Evolutionary conservation across 2,113 vertebrate species (phyloP), one percentile per base, ranked within the genome.

Genomic region (Elgaria multicarinata): DNA sequence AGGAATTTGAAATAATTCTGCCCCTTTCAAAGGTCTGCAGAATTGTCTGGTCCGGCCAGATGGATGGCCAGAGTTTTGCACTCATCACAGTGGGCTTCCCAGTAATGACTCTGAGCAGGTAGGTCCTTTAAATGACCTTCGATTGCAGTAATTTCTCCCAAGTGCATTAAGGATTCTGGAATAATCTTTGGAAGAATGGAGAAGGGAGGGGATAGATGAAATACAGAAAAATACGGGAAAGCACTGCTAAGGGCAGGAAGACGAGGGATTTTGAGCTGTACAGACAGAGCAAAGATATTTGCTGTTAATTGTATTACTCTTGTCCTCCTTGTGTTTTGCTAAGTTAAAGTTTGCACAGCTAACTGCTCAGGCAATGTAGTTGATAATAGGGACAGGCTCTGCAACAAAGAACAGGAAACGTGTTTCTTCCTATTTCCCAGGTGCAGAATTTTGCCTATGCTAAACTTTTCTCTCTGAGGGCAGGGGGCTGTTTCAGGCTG

Each of bases 1-100:
- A 42, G 72, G 83, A 77, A 87, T 62, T 80, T 86, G 53, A 85
- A 89, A 84, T 77, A 33, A 44, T 16, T 26, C 18, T 87, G 7
- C 28, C 62, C 26, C 33, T 55, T 16, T 44, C 1, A 91, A 91
- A 87, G 4, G 6, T 75, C 0, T 24, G 5, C 3, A 1, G 3
- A 77, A 85, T 84, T 90, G 8, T 39, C 26, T 74, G 31, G 69
- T 6, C 53, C 53, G 0, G 1, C 31, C 26, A 74, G 2, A 83
- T 26, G 31, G 86, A 2, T 26, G 82, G 72, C 67, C 76, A 46
- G 31, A n/a, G 1, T 26, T 86, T 69, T 69, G 12, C 13, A 28
- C 50, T 46, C 53, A 42, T 67, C 58, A 6, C 18, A 74, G 18
- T 3, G 1, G 0, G 0, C 50, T 55, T 79, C 62, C 93, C 36